These are phyloP conservation scores for Glossophaga mutica DNA, from an alignment of 2,797 vertebrate genomes.

Conservation along the genomic window DNA sequence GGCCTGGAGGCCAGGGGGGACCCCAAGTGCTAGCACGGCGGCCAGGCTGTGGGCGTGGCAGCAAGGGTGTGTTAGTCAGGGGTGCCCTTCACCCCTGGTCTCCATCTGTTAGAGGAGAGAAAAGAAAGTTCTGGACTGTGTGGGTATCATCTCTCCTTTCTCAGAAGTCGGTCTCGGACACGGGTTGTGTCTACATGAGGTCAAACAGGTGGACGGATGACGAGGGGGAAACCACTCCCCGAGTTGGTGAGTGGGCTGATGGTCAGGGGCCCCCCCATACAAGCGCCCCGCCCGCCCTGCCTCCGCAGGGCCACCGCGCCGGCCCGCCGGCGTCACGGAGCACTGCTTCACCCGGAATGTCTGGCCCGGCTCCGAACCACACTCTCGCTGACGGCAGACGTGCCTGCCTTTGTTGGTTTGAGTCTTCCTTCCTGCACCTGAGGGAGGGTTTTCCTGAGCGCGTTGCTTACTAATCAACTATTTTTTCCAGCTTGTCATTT, in stretches of 20 bases:
- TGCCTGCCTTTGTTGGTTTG: constrained; percentile 58
- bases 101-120: not conserved
- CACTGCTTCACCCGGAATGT: not conserved
- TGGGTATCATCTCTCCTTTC: not conserved
- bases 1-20: too few relatives aligned
- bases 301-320: accelerated
- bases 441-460: constrained; percentile 70
- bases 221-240: not conserved
- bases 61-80: not conserved
- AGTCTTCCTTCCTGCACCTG: constrained; percentile 74
- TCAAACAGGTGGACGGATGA: not conserved
- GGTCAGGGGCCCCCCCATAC: accelerated
- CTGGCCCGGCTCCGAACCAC: not conserved
- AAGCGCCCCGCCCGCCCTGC: accelerated
- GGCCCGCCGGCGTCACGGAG: not conserved
- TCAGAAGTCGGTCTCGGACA: not conserved
- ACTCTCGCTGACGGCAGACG: not conserved
- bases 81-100: too few relatives aligned
- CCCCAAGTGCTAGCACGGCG: accelerated
- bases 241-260: accelerated
- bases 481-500: constrained; percentile 80
- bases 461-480: constrained; percentile 80
- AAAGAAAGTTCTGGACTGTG: not conserved
- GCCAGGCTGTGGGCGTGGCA: not conserved
- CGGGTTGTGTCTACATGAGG: not conserved